Percentiles rank a stretch among this genome's conserved stretches.
Evolutionary conservation across 1,140 invertebrate species (phyloP).

Genomic region (Tetramorium parvispinum): DNA sequence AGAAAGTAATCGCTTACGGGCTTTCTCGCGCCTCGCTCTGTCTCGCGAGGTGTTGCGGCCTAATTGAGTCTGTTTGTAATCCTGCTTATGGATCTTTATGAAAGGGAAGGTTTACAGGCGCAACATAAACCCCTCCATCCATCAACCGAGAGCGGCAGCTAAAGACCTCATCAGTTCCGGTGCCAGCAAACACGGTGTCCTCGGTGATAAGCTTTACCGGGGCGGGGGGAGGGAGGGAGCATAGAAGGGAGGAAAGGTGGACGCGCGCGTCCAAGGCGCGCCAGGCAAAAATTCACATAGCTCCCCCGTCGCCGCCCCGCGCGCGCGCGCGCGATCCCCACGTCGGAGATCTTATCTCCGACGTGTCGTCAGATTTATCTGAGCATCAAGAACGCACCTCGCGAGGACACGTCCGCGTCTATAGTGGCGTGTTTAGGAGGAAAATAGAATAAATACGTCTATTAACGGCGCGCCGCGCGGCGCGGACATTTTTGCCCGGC

Average conservation of each 20-base stretch:
- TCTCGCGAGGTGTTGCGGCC: constrained; percentile 63
- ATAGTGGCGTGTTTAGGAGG: constrained; percentile 34
- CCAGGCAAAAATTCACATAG: constrained; percentile 71
- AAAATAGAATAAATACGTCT: constrained; percentile 64
- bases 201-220: constrained; percentile 65
- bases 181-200: constrained; percentile 73
- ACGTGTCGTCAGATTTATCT: constrained; percentile 74
- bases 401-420: constrained; percentile 48
- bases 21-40: constrained; percentile 62
- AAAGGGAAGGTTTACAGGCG: constrained; percentile 77
- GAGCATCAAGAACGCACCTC: constrained; percentile 67
- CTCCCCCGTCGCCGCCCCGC: constrained; percentile 5
- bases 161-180: constrained; percentile 78
- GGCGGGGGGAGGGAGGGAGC: background rate
- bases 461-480: constrained; percentile 51
- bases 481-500: constrained; percentile 43
- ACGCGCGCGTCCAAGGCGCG: constrained; percentile 43
- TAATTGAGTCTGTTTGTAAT: constrained; percentile 80
- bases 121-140: constrained; percentile 76
- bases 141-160: constrained; percentile 76
- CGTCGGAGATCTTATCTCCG: constrained; percentile 67
- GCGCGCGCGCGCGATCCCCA: background rate
- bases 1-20: constrained; percentile 66
- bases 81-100: constrained; percentile 77
- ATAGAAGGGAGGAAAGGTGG: constrained; percentile 41